Evolutionary conservation across 2,888 invertebrate species (phyloP).

Genomic region (Bhutanitis thaidina): DNA sequence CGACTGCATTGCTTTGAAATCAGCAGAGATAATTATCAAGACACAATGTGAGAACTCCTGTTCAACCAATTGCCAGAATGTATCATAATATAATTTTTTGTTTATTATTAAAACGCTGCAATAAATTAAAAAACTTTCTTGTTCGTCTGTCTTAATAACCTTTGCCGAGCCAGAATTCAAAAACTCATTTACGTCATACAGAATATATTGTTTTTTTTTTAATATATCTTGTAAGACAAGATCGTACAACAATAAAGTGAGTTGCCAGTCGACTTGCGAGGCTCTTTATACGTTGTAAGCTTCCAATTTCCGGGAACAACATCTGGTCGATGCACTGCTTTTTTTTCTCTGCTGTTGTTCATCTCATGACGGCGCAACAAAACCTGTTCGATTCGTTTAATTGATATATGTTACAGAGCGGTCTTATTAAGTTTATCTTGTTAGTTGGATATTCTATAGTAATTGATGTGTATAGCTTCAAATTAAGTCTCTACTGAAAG

Average conservation of each 20-base stretch:
- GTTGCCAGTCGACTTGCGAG: not conserved
- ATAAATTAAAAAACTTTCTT: no score
- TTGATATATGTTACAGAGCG: not conserved
- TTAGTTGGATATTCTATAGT: not conserved
- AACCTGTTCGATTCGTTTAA: conserved; percentile 6
- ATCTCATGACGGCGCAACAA: not conserved
- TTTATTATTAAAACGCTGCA: no score
- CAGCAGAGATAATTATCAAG: no score
- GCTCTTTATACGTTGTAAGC: conserved; percentile 4
- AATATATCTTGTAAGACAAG: not conserved
- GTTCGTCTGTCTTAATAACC: no score
- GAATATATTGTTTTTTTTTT: not conserved
- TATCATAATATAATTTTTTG: no score
- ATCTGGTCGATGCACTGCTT: conserved; percentile 10
- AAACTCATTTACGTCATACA: conserved; percentile 8
- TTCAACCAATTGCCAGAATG: no score
- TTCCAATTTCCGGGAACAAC: conserved; percentile 20
- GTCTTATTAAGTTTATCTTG: not conserved
- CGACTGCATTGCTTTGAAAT: no score
- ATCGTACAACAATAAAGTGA: not conserved
- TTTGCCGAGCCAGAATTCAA: no score
- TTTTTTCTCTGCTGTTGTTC: conserved; percentile 5
- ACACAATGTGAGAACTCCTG: no score
- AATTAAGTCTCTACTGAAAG: no score
- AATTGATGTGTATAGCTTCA: not conserved